A percentile compares a stretch with the other conserved stretches of the same genome.
Conservation (phyloP, 2,888 invertebrate genomes). For the Callosobruchus maculatus region DNA sequence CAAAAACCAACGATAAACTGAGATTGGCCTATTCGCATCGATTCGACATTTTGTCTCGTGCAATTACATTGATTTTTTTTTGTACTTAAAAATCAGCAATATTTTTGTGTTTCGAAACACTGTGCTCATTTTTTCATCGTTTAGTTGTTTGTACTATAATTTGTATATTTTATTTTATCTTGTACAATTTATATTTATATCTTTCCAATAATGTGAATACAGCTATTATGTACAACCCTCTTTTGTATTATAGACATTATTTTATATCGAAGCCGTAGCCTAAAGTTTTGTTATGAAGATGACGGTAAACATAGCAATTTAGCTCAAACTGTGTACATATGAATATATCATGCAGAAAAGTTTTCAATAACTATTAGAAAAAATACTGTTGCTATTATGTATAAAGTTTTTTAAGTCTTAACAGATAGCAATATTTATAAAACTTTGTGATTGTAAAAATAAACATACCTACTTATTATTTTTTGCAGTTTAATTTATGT, state of each 20-base stretch:
- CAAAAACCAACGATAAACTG: constrained; percentile 31
- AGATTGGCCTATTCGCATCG: constrained; percentile 19
- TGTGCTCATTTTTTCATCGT: constrained; percentile 8
- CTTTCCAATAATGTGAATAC: constrained; percentile 5
- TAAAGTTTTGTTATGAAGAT: constrained; percentile 1
- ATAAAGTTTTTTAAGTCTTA: constrained; percentile 48
- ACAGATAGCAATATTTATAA: constrained; percentile 51
- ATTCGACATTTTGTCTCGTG: constrained; percentile 5
- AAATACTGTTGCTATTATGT: constrained; percentile 47
- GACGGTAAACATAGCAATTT: constrained; percentile 25
- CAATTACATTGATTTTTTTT: constrained; percentile 27
- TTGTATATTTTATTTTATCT: constrained; percentile 4
- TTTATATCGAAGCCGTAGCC: constrained; percentile 10
- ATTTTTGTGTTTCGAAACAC: constrained; percentile 21
- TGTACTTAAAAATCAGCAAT: constrained; percentile 30
- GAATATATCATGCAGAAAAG: constrained; percentile 42
- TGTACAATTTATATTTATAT: constrained; percentile 14
- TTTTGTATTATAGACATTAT: constrained; percentile 15
- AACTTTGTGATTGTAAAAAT: constrained; percentile 50
- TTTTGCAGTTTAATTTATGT: too few species aligned
- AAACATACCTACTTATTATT: constrained; percentile 36
- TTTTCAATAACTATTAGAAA: constrained; percentile 47
- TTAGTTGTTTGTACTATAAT: constrained; percentile 4
- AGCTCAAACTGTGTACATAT: constrained; percentile 48
- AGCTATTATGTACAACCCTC: neutral